phyloP scores from a whole-genome alignment of 2,113 vertebrate species.

The Dermatemys mawii region DNA sequence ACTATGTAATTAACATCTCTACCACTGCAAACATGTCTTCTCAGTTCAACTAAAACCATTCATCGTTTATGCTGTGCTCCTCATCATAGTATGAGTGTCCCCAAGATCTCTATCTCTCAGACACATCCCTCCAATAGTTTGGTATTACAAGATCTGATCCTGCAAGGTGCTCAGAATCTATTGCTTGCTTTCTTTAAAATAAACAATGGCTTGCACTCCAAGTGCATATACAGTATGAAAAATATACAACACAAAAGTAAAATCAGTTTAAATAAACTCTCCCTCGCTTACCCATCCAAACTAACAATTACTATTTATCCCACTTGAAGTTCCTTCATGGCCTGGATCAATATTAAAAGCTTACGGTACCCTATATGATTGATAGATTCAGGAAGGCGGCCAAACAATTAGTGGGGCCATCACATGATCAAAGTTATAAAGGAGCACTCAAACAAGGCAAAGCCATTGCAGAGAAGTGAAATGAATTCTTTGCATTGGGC shows the following conservation, averaged over 20 bases:
- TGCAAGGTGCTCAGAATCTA: not conserved
- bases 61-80: not conserved
- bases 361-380: not conserved
- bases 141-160: not conserved
- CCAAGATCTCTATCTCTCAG: not conserved
- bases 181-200: not conserved
- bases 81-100: not conserved
- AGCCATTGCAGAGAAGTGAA: not conserved
- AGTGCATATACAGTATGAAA: not conserved
- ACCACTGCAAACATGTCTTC: not conserved
- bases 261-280: not conserved
- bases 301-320: not conserved
- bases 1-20: not conserved
- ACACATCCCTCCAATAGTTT: not conserved
- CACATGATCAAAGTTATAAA: not conserved
- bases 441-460: not conserved
- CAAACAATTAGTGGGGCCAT: not conserved
- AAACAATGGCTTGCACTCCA: not conserved
- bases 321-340: not conserved
- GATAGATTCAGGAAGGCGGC: not conserved
- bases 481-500: not conserved
- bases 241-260: not conserved
- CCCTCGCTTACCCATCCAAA: not conserved
- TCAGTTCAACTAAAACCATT: not conserved
- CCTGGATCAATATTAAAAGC: not conserved